Conservation (phyloP, 2,113 vertebrate species). For the Galemys pyrenaicus region DNA sequence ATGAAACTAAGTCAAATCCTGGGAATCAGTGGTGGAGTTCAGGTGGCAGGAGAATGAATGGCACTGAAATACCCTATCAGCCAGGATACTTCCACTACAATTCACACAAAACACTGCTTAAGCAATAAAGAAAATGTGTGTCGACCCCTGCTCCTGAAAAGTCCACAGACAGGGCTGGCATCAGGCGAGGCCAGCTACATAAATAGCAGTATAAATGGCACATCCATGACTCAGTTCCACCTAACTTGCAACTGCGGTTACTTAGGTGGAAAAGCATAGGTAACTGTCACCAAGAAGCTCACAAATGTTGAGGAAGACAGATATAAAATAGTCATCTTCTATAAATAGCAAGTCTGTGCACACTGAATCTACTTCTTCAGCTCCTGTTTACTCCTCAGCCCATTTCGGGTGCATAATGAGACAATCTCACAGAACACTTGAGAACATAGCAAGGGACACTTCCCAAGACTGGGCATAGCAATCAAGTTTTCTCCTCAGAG, state of each 20-base stretch:
- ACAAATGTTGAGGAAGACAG: not conserved
- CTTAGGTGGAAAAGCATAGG: not conserved
- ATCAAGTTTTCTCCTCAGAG: not conserved
- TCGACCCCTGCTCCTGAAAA: not conserved
- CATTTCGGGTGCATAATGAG: accelerated
- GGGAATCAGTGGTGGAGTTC: not conserved
- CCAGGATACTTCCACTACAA: not conserved
- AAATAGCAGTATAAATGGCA: not conserved
- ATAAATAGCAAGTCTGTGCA: not conserved
- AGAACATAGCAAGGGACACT: not conserved
- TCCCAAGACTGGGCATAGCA: not conserved
- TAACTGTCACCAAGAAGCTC: not conserved
- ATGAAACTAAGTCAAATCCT: not conserved
- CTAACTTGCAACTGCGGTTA: not conserved
- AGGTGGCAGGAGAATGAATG: not conserved
- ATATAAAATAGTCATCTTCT: not conserved
- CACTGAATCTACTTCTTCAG: not conserved
- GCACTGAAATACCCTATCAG: not conserved
- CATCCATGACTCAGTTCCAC: not conserved
- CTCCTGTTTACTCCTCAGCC: not conserved
- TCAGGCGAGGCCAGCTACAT: not conserved
- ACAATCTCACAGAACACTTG: not conserved
- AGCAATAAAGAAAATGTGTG: not conserved
- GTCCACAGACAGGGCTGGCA: not conserved
- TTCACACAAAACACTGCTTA: not conserved